Evolutionary conservation across 2,113 vertebrate genomes (phyloP).

Genomic region (Chamaetylas fuelleborni): DNA sequence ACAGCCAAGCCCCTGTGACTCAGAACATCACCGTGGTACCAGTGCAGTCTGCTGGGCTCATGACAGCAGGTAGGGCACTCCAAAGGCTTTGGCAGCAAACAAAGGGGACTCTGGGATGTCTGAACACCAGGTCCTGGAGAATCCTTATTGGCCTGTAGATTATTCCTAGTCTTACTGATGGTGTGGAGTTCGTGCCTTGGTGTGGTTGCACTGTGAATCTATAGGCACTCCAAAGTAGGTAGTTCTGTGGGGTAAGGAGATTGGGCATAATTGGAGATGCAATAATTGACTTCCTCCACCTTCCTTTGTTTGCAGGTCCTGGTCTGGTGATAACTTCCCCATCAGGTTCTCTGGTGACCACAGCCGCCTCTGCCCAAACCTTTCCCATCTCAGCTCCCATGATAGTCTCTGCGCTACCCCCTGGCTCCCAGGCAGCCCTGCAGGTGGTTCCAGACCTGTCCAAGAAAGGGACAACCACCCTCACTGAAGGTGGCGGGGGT

Average conservation of each 20-base stretch:
- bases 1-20: constrained; percentile 86
- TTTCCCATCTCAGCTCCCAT: constrained; percentile 93
- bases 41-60: constrained; percentile 92
- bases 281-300: constrained; percentile 10
- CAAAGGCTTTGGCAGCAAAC: rapidly evolving
- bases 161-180: neutral
- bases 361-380: constrained; percentile 82
- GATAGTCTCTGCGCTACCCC: constrained; percentile 92
- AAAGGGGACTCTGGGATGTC: neutral
- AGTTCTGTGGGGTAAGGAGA: neutral
- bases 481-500: constrained; percentile 64
- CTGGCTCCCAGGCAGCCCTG: constrained; percentile 79
- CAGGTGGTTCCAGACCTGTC: constrained; percentile 81
- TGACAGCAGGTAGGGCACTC: constrained; percentile 87
- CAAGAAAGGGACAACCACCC: constrained; percentile 74
- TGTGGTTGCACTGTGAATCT: neutral
- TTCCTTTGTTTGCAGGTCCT: constrained; percentile 77
- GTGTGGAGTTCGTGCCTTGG: neutral
- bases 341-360: constrained; percentile 91
- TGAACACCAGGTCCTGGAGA: neutral
- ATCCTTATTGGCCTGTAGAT: neutral
- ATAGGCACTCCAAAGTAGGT: neutral
- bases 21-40: constrained; percentile 97
- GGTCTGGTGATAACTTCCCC: constrained; percentile 96
- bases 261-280: neutral